phyloP scores from a whole-genome alignment of 2,888 invertebrate species.

The Pyrochroa serraticornis region DNA sequence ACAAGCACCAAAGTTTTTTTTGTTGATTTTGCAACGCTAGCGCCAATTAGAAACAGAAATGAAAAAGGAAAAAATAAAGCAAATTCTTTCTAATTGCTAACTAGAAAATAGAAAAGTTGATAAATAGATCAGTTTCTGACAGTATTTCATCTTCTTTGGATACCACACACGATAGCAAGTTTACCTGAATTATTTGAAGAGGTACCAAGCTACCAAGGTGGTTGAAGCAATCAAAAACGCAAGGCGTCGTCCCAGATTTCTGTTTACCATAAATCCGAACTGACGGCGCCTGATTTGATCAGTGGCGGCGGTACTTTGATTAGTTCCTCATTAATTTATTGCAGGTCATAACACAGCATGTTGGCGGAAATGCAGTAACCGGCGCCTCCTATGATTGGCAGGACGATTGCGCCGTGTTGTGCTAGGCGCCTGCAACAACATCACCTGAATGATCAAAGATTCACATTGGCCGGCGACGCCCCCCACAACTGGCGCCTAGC shows the following conservation, averaged over 20 bases:
- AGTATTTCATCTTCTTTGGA: too few species aligned
- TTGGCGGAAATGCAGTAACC: conserved; percentile 39
- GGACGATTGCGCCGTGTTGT: conserved; percentile 42
- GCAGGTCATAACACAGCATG: neutral
- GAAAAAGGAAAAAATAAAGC: too few species aligned
- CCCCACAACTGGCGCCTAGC: conserved; percentile 35
- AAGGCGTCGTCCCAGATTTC: too few species aligned
- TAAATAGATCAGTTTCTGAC: too few species aligned
- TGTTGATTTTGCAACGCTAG: too few species aligned
- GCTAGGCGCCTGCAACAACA: conserved; percentile 44
- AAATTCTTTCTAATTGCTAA: too few species aligned
- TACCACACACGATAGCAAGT: neutral
- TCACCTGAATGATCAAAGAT: conserved; percentile 42
- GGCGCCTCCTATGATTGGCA: conserved; percentile 49
- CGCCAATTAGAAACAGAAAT: too few species aligned
- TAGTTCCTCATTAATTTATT: neutral
- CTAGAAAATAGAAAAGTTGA: too few species aligned
- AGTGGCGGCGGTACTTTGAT: neutral
- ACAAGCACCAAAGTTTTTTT: too few species aligned
- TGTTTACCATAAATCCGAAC: too few species aligned
- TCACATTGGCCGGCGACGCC: conserved; percentile 43
- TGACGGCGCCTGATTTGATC: neutral
- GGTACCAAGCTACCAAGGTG: too few species aligned
- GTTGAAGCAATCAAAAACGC: too few species aligned
- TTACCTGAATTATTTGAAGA: neutral